phyloP scores from a whole-genome alignment of 2,113 vertebrate species.

The Amazona vittata region DNA sequence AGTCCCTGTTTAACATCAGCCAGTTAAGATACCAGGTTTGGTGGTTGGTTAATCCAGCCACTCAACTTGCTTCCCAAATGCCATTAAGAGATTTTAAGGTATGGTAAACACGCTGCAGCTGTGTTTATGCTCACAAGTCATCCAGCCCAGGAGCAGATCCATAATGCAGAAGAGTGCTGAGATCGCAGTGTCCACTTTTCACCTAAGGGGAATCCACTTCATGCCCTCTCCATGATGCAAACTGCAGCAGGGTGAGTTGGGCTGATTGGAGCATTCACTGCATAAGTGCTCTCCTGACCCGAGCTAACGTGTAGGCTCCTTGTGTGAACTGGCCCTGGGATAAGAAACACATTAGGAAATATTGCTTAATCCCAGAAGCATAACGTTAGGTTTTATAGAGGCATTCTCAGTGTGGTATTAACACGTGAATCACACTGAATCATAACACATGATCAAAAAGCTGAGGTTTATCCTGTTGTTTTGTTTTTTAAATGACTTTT shows the following conservation, averaged over 20 bases:
- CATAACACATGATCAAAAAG: neutral
- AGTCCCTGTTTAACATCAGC: neutral
- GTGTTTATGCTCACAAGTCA: neutral
- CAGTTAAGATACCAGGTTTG: neutral
- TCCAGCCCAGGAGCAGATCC: neutral
- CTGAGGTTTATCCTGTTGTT: neutral
- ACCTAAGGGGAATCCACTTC: neutral
- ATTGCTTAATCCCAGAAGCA: neutral
- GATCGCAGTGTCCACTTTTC: neutral
- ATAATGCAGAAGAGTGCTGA: neutral
- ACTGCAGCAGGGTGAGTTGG: neutral
- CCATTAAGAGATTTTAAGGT: neutral
- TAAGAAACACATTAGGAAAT: constrained; percentile 4
- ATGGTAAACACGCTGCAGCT: neutral
- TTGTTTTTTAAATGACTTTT: neutral
- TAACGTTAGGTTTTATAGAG: neutral
- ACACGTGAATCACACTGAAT: constrained; percentile 28
- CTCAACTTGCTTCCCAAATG: neutral
- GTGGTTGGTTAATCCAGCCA: neutral
- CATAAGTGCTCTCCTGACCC: neutral
- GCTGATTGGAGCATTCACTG: neutral
- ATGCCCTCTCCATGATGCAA: neutral
- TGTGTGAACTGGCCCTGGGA: neutral
- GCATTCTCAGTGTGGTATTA: neutral
- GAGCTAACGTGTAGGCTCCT: neutral